These are phyloP conservation scores for Numenius phaeopus DNA, from an alignment of 2,797 vertebrate species.

Conservation along the genomic window DNA sequence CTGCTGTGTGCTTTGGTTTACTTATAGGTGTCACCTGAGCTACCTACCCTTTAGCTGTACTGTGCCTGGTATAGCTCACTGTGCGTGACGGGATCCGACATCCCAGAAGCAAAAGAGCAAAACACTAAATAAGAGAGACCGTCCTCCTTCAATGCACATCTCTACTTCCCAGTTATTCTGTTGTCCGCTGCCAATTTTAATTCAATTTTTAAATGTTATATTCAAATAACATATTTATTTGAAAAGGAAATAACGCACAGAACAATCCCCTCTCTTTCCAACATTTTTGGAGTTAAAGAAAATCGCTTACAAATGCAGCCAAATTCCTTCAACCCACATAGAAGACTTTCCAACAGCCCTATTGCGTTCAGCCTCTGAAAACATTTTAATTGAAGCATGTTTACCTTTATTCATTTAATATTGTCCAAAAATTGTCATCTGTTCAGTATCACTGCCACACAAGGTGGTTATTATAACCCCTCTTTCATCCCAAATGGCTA, in stretches of 20 bases:
- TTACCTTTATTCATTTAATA: slow-evolving; percentile 74
- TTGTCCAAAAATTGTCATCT: slow-evolving; percentile 75
- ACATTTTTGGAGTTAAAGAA: slow-evolving; percentile 20
- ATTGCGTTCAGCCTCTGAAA: slow-evolving; percentile 42
- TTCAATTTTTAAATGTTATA: neutral
- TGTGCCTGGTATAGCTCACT: neutral
- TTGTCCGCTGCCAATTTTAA: neutral
- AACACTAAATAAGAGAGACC: neutral
- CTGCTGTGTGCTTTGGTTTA: neutral
- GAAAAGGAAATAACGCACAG: neutral
- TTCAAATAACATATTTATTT: neutral
- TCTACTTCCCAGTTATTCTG: neutral
- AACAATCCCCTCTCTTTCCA: neutral
- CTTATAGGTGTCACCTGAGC: neutral
- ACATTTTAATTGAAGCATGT: slow-evolving; percentile 71
- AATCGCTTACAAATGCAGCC: slow-evolving; percentile 37
- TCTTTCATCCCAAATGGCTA: slow-evolving; percentile 65
- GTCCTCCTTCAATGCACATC: neutral
- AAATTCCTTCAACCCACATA: slow-evolving; percentile 56
- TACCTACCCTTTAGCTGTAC: neutral
- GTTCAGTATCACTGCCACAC: slow-evolving; percentile 74
- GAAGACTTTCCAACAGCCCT: slow-evolving; percentile 31
- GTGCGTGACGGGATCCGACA: neutral
- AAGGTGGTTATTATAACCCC: slow-evolving; percentile 75
- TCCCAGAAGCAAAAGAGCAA: neutral